Percentiles rank a stretch among this genome's conserved stretches.
Evolutionary conservation across 2,797 vertebrate species (phyloP).

Genomic region (Acridotheres tristis): DNA sequence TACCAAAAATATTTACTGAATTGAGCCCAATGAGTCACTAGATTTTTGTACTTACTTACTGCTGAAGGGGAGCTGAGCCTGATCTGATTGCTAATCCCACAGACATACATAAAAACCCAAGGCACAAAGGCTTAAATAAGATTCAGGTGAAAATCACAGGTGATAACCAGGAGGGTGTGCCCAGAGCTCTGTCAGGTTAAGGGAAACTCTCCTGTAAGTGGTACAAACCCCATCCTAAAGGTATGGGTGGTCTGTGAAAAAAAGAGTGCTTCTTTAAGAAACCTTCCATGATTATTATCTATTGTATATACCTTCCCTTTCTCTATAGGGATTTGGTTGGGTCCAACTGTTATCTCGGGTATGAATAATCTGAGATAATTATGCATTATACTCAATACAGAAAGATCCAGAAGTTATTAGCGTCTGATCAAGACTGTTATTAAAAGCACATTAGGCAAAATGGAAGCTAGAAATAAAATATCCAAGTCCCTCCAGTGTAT

Average conservation of each 20-base stretch:
- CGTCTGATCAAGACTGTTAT: neutral
- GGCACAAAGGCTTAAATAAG: neutral
- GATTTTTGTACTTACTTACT: neutral
- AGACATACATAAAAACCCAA: neutral
- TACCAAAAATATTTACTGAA: neutral
- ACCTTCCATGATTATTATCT: neutral
- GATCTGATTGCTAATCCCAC: neutral
- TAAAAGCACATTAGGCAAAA: neutral
- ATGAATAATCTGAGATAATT: neutral
- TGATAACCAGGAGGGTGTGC: neutral
- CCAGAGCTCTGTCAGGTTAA: neutral
- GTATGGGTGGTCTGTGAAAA: neutral
- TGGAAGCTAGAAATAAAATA: neutral
- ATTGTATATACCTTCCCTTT: neutral
- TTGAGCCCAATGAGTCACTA: neutral
- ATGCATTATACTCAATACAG: neutral
- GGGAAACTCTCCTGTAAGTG: neutral
- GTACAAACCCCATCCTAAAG: neutral
- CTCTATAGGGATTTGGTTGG: fast-evolving
- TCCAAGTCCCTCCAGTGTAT: neutral
- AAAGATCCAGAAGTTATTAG: neutral
- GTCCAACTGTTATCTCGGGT: neutral
- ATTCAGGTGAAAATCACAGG: neutral
- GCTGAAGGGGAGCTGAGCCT: neutral
- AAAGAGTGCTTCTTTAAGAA: neutral